A percentile compares a stretch with the other conserved stretches of the same genome.
phyloP scores from a whole-genome alignment of 2,888 invertebrate species.

The Xylophagus ater region DNA sequence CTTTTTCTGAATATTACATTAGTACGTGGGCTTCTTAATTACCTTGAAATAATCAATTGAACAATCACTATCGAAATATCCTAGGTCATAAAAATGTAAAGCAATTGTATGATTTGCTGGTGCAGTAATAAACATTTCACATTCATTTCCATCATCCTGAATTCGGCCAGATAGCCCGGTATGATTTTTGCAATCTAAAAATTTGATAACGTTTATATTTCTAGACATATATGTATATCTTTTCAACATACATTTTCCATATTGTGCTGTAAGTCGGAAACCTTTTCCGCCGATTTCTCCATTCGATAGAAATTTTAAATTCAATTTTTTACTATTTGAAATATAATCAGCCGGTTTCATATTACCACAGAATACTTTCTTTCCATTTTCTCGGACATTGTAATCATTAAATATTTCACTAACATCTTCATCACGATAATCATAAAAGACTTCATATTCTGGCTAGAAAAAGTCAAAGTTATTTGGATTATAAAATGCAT shows the following conservation, averaged over 20 bases:
- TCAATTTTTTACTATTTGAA: conserved; percentile 36
- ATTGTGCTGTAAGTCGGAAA: conserved; percentile 49
- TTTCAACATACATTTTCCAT: conserved; percentile 41
- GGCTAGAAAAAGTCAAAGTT: no score
- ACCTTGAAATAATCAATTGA: conserved; percentile 23
- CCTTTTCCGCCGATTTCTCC: conserved; percentile 42
- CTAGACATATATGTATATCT: background rate
- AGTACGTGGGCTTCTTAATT: no score
- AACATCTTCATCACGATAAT: conserved; percentile 6
- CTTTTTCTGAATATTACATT: no score
- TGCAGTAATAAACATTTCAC: conserved; percentile 54
- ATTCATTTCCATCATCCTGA: conserved; percentile 37
- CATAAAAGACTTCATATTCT: no score
- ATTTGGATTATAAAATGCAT: conserved; percentile 5
- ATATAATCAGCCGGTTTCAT: conserved; percentile 42
- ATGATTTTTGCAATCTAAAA: conserved; percentile 47
- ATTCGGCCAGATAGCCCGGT: conserved; percentile 57
- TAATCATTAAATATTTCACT: conserved; percentile 23
- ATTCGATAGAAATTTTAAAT: conserved; percentile 43
- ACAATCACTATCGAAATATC: conserved; percentile 27
- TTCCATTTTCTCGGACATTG: conserved; percentile 23
- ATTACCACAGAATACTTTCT: conserved; percentile 43
- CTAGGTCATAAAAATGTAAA: conserved; percentile 47
- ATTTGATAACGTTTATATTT: background rate
- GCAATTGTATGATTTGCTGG: conserved; percentile 56